A percentile compares a stretch with the other conserved stretches of the same genome.
Evolutionary conservation across 1,140 invertebrate species (phyloP).

Genomic region (Daktulosphaira vitifoliae): DNA sequence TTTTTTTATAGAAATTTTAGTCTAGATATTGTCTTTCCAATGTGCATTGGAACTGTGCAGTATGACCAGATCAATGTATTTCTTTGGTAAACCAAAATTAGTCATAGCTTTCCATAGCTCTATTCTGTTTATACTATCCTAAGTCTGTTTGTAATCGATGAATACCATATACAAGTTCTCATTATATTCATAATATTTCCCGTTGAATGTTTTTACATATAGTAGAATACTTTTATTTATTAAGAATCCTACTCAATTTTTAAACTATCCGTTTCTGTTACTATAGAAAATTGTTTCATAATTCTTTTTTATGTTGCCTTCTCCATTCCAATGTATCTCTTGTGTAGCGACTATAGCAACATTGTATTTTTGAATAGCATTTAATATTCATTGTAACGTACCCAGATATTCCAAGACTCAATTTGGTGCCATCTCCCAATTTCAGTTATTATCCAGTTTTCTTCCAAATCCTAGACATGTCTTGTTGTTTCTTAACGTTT

Average conservation of each 20-base stretch:
- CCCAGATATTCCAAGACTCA: background rate
- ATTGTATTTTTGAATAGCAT: constrained; percentile 4
- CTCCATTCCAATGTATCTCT: background rate
- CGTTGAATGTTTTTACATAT: no score
- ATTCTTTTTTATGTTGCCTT: background rate
- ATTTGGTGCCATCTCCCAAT: background rate
- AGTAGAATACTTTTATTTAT: background rate
- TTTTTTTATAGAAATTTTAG: no score
- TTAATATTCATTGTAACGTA: background rate
- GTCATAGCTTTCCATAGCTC: background rate
- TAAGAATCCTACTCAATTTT: constrained; percentile 5
- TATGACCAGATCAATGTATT: background rate
- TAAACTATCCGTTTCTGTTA: background rate
- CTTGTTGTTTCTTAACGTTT: constrained; percentile 11
- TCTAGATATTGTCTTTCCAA: no score
- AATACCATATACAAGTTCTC: no score
- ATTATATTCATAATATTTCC: no score
- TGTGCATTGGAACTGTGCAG: no score
- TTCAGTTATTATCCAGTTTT: no score
- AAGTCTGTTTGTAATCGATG: no score
- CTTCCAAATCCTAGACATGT: constrained; percentile 1
- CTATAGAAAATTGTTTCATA: no score
- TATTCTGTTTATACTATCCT: no score
- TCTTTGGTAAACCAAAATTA: background rate
- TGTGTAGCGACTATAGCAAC: background rate